phyloP scores from a whole-genome alignment of 2,888 invertebrate genomes.

The Napeogenes sylphis region DNA sequence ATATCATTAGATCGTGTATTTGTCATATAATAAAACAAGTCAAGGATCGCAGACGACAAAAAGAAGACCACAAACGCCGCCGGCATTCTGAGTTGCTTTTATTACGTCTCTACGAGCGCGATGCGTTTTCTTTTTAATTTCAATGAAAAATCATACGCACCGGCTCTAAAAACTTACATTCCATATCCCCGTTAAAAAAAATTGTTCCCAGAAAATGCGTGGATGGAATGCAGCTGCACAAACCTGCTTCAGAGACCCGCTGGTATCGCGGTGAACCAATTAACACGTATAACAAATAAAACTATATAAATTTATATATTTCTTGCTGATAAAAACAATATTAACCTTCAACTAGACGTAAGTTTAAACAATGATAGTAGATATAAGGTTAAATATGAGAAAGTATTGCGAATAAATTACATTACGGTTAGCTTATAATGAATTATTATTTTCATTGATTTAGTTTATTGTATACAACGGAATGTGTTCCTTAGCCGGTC shows the following conservation, averaged over 20 bases:
- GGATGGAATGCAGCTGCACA: slow-evolving; percentile 59
- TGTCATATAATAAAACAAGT: slow-evolving; percentile 56
- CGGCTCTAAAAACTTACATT: slow-evolving; percentile 60
- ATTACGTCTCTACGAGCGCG: slow-evolving; percentile 43
- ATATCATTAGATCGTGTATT: slow-evolving; percentile 39
- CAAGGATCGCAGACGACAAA: slow-evolving; percentile 55
- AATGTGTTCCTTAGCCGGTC: slow-evolving; percentile 46
- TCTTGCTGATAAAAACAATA: background rate
- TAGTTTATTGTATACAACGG: slow-evolving; percentile 29
- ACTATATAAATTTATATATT: slow-evolving; percentile 1
- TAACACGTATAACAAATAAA: slow-evolving; percentile 8
- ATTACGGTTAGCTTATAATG: slow-evolving; percentile 16
- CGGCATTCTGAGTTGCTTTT: slow-evolving; percentile 53
- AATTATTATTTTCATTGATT: slow-evolving; percentile 16
- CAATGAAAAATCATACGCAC: slow-evolving; percentile 70
- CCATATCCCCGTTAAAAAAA: slow-evolving; percentile 57
- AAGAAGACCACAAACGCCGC: slow-evolving; percentile 48
- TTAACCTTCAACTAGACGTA: slow-evolving; percentile 4
- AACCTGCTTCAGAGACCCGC: slow-evolving; percentile 55
- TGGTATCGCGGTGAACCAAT: slow-evolving; percentile 25
- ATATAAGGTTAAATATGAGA: slow-evolving; percentile 10
- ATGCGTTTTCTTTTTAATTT: slow-evolving; percentile 63
- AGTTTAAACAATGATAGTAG: slow-evolving; percentile 12
- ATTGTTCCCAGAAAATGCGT: slow-evolving; percentile 66
- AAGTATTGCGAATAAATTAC: slow-evolving; percentile 1